Base-by-base conservation (phyloP, 2,797 vertebrate genomes). In the Sebastes diploproa region DNA sequence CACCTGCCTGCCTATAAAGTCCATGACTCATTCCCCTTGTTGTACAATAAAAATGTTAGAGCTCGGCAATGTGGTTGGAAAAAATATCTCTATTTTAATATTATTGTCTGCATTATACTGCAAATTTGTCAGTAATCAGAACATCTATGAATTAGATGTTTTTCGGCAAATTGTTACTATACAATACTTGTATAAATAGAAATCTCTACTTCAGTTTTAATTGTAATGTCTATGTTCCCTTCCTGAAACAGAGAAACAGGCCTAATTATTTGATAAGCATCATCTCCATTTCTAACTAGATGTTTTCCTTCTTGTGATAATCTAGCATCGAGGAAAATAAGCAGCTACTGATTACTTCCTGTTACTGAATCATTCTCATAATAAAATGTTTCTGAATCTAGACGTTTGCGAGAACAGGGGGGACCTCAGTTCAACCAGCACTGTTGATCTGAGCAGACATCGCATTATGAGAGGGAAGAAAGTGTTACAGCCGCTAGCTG, bases 331-430 rank as follows among this genome's bases (percentile, higher is more conserved):
- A 23, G 14, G 30, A 55, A 71, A 76, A 77, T 61, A 82, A 76
- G 65, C 46, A 77, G 61, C 63, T 67, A 59, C 70, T 72, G 66
- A 85, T 81, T 54, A 60, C 22, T 79, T 74, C 25, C 65, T 71
- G 52, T 75, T 68, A 83, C 56, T 75, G 23, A 64, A 69, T 66
- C 22, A 54, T 55, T 75, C 71, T 75, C 18, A 66, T 69, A 70
- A 76, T 61, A 11, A 30, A 70, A 27, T 74, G 54, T 76, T 82
- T 76, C 20, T 30, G 27, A 74, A 76, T 77, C 27, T 46, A 18
- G 18, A 72, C 2, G n/a, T 54, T 46, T 18, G 16, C 69, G 61
- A 78, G 38, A 80, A 67, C 58, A 25, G 30, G 20, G n/a, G 14
- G 9, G 13, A 52, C 22, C 67, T 59, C 20, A 27, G 23, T 72